phyloP scores from a whole-genome alignment of 2,888 invertebrate species.

The Parelbella ahira region DNA sequence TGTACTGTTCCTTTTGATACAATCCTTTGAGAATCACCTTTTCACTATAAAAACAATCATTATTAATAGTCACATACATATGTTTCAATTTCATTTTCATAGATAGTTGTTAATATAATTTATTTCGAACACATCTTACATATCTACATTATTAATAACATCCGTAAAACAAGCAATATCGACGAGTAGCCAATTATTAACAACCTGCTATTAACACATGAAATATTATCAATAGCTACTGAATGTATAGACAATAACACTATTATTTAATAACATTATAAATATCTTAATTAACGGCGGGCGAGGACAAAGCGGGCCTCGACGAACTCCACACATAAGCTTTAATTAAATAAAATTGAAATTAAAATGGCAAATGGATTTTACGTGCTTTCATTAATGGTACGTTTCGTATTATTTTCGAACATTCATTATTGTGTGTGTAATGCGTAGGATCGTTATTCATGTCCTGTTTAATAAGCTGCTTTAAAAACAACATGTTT shows the following conservation, averaged over 20 bases:
- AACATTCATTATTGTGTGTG: slow-evolving; percentile 70
- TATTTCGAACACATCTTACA: too few relatives aligned
- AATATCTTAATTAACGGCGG: slow-evolving; percentile 19
- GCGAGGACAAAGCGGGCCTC: slow-evolving; percentile 45
- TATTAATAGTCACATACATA: too few relatives aligned
- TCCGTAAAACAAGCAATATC: too few relatives aligned
- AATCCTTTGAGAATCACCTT: too few relatives aligned
- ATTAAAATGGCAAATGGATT: slow-evolving; percentile 78
- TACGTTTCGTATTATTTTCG: slow-evolving; percentile 73
- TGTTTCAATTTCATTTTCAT: too few relatives aligned
- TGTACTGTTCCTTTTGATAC: too few relatives aligned
- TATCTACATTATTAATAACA: too few relatives aligned
- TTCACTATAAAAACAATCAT: too few relatives aligned
- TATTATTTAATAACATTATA: slow-evolving; percentile 17
- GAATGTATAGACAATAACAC: background rate
- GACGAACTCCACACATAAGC: slow-evolving; percentile 55
- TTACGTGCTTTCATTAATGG: slow-evolving; percentile 78
- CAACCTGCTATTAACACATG: too few relatives aligned
- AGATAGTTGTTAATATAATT: too few relatives aligned
- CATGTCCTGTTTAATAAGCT: slow-evolving; percentile 74
- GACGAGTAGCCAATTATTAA: too few relatives aligned
- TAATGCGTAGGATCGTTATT: slow-evolving; percentile 69
- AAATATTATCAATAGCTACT: too few relatives aligned
- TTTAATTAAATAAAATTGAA: slow-evolving; percentile 80
- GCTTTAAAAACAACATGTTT: slow-evolving; percentile 77